Base-by-base conservation (phyloP, 30 jellyfish, hydroid and myxozoan species). In the Turritopsis dohrnii region DNA sequence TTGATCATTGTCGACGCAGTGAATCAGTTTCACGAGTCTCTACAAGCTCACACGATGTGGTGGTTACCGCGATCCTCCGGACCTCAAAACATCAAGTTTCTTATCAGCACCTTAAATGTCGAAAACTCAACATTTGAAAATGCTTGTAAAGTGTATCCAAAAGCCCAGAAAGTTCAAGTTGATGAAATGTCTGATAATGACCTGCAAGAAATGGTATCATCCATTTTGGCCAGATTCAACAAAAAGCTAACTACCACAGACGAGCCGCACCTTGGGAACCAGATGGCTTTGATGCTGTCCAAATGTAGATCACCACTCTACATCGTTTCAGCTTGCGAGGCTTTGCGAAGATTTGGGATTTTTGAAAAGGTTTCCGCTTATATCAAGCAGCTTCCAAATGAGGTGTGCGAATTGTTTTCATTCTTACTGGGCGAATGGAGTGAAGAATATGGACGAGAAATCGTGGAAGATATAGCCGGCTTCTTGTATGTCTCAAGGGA, bases 71-170 rank as follows among this genome's bases (percentile, higher is more conserved):
- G 29, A 3, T 4, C 7, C 7, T n/a, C 28, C 7, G 17, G 30
- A 7, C 5, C 17, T 66, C 76, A 7, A 66, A 66, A 66, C 17
- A 22, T 66, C 7, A 66, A 66, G 30, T 66, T 66, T 25, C 7
- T 66, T 22, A 17, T 66, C 16, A n/a, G 29, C 28, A 66, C 76
- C 8, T 17, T 66, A 7, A 66, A 66, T 25, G 29, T n/a, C 8
- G 76, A 66, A 17, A 66, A 66, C 17, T 22, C 29, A 1, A 66
- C 76, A 66, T 66, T 66, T 66, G 29, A 66, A 25, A 66, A 66
- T 25, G 76, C 76, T 66, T 66, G 76, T 66, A 22, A 66, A n/a
- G 76, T 66, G 28, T 66, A 22, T n/a, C 76, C 76, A 66, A 5
- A 7, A 8, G 76, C 76, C 8, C 17, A 3, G 17, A 22, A 25